These are phyloP conservation scores for Zosterops pallidus DNA, from an alignment of 2,113 vertebrate genomes.

Conservation along the genomic window DNA sequence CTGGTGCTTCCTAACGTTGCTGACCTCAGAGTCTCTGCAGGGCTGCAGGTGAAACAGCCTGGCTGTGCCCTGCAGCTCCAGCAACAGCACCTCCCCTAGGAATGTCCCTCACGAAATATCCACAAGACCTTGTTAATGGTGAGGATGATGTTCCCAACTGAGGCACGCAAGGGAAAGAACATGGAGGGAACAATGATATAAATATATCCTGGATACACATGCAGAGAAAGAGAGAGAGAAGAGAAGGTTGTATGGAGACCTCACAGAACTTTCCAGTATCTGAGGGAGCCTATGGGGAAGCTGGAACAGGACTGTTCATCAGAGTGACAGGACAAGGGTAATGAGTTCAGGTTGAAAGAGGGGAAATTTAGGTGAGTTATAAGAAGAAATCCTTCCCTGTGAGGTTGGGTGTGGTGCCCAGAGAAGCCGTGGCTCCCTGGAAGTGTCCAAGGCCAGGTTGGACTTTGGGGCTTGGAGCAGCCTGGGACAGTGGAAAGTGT, in stretches of 20 bases:
- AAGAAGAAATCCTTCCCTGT: background rate
- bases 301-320: background rate
- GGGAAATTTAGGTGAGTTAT: background rate
- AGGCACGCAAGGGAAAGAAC: background rate
- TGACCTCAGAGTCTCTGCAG: background rate
- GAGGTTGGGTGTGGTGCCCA: background rate
- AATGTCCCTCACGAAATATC: background rate
- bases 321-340: background rate
- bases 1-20: fast-evolving
- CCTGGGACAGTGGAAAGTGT: background rate
- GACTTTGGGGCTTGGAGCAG: background rate
- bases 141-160: background rate
- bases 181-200: background rate
- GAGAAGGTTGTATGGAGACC: background rate
- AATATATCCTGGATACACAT: background rate
- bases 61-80: background rate
- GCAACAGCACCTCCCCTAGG: fast-evolving
- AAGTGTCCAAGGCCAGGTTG: fast-evolving
- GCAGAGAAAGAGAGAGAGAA: background rate
- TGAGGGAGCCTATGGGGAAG: background rate
- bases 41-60: background rate
- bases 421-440: background rate
- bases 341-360: background rate
- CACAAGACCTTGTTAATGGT: background rate
- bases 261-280: background rate